Conservation (phyloP, 2,888 invertebrate genomes). For the Neria commutata region DNA sequence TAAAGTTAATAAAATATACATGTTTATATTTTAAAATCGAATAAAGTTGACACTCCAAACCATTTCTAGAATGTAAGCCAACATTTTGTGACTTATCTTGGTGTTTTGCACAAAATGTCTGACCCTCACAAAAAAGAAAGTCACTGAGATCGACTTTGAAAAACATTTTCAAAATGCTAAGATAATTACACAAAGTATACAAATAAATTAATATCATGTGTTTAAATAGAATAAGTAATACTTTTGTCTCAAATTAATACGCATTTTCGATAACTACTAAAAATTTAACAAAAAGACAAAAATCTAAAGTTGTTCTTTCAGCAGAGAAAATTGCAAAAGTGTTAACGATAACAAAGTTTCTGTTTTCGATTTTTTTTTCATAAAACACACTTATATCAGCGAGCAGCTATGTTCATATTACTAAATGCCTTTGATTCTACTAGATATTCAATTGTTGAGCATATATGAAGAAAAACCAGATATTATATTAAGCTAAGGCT, state of each 20-base stretch:
- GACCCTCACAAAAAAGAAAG: too few species aligned
- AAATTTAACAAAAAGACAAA: constrained; percentile 1
- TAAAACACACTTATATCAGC: too few species aligned
- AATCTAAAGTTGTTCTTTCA: constrained; percentile 8
- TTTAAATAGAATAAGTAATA: too few species aligned
- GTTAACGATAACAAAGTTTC: background rate
- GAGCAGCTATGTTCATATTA: background rate
- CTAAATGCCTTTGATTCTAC: too few species aligned
- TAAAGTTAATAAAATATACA: too few species aligned
- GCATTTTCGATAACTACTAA: constrained; percentile 14
- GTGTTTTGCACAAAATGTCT: constrained; percentile 37
- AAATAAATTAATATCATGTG: too few species aligned
- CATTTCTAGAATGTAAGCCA: too few species aligned
- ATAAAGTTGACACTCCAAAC: too few species aligned
- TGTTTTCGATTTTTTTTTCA: background rate
- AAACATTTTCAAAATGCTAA: constrained; percentile 44
- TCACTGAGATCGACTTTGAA: too few species aligned
- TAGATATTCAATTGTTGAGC: too few species aligned
- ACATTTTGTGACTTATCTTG: constrained; percentile 44
- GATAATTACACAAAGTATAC: constrained; percentile 40
- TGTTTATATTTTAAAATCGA: too few species aligned
- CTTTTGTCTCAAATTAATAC: constrained; percentile 11
- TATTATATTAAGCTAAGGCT: background rate
- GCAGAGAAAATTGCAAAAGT: background rate
- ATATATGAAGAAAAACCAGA: background rate